These are phyloP conservation scores for Lucifuga dentata DNA, from an alignment of 2,113 vertebrate species.

Conservation along the genomic window DNA sequence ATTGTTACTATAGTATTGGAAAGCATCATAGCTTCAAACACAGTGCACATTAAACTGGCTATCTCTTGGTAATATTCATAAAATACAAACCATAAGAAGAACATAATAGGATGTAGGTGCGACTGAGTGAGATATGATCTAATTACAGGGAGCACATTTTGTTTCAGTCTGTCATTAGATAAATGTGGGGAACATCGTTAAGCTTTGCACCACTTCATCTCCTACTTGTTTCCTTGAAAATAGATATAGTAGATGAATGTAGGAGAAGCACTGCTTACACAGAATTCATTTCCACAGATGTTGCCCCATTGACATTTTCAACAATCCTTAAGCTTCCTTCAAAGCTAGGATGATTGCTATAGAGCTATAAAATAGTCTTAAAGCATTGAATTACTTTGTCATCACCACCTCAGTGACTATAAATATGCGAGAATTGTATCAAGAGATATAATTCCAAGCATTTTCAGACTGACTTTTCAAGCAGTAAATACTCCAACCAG, in stretches of 20 bases:
- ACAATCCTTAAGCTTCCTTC: conserved; percentile 32
- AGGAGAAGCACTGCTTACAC: conserved; percentile 43
- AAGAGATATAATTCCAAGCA: conserved; percentile 25
- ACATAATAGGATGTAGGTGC: conserved; percentile 31
- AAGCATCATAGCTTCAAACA: conserved; percentile 45
- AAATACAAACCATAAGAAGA: conserved; percentile 41
- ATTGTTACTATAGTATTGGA: conserved; percentile 39
- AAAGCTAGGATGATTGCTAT: conserved; percentile 39
- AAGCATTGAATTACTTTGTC: conserved; percentile 56
- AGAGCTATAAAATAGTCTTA: conserved; percentile 39
- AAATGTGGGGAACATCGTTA: conserved; percentile 44
- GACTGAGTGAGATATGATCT: conserved; percentile 58
- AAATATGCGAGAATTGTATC: conserved; percentile 37
- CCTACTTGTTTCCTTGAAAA: conserved; percentile 49
- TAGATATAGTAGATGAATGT: conserved; percentile 11
- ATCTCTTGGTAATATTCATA: conserved; percentile 52
- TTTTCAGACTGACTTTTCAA: conserved; percentile 28
- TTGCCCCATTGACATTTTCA: conserved; percentile 35
- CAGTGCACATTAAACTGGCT: conserved; percentile 36
- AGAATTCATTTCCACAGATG: conserved; percentile 71
- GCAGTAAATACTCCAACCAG: conserved; percentile 45
- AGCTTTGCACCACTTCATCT: conserved; percentile 29
- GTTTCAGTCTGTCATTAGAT: conserved; percentile 46
- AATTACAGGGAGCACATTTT: conserved; percentile 57
- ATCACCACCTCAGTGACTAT: conserved; percentile 27